Evolutionary conservation across 1,140 invertebrate species (phyloP).

Genomic region (Brachionus koreanus): DNA sequence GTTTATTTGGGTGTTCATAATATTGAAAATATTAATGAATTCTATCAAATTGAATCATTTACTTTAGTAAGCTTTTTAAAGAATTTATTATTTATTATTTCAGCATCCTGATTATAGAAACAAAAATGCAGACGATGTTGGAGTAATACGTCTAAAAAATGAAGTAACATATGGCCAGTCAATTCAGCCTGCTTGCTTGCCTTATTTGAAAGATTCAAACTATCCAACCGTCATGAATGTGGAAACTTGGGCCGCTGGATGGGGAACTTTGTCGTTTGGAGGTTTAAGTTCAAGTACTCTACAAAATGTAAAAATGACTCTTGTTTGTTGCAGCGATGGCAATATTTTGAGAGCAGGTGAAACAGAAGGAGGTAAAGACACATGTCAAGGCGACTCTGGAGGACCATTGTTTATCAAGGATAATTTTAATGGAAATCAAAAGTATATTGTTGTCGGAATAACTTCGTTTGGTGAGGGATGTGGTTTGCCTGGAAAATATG

Average conservation of each 20-base stretch:
- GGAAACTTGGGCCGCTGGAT: background rate
- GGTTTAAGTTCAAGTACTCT: background rate
- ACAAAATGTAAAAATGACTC: constrained; percentile 7
- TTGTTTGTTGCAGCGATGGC: background rate
- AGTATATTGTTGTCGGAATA: constrained; percentile 4
- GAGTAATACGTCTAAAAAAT: background rate
- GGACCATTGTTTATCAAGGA: constrained; percentile 9
- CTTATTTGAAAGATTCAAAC: background rate
- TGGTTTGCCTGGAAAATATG: background rate
- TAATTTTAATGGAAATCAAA: background rate
- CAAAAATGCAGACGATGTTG: background rate
- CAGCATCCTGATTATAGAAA: background rate
- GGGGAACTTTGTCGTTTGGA: background rate
- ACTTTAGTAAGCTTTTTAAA: background rate
- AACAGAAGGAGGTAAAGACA: background rate
- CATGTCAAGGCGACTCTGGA: constrained; percentile 29
- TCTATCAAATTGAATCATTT: background rate
- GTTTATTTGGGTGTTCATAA: background rate
- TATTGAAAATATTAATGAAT: background rate
- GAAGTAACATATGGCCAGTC: background rate
- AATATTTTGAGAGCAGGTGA: background rate
- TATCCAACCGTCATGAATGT: background rate
- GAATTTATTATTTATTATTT: background rate
- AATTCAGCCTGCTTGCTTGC: constrained; percentile 5
- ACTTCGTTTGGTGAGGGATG: constrained; percentile 23